phyloP scores from a whole-genome alignment of 2,113 vertebrate genomes.

The Plestiodon gilberti region DNA sequence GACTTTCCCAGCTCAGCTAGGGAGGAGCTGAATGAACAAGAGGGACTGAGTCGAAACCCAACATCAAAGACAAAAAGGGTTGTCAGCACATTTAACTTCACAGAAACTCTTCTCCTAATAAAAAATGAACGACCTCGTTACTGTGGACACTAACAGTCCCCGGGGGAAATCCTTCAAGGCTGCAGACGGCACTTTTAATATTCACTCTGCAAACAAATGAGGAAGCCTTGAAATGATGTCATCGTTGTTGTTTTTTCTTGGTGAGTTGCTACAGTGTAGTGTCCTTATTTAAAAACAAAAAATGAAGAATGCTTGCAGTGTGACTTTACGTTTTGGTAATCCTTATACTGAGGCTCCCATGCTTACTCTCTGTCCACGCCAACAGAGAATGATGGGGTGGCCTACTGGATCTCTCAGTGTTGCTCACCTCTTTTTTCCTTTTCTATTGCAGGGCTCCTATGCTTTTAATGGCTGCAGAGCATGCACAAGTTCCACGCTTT shows the following conservation, averaged over 20 bases:
- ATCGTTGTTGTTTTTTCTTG: slow-evolving; percentile 73
- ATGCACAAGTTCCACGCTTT: background rate
- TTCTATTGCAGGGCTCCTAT: too few species aligned
- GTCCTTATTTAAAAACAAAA: slow-evolving; percentile 65
- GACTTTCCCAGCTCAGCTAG: slow-evolving; percentile 24
- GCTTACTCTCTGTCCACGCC: background rate
- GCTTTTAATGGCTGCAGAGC: background rate
- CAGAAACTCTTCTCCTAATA: slow-evolving; percentile 78
- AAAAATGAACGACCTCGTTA: slow-evolving; percentile 78
- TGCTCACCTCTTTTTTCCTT: background rate
- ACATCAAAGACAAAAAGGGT: slow-evolving; percentile 75
- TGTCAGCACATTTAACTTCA: slow-evolving; percentile 80
- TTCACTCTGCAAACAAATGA: slow-evolving; percentile 76
- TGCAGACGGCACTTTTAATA: slow-evolving; percentile 75
- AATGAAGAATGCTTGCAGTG: slow-evolving; percentile 58
- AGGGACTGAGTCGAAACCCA: slow-evolving; percentile 77
- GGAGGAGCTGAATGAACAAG: slow-evolving; percentile 73
- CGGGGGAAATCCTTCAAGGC: slow-evolving; percentile 65
- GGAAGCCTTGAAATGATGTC: slow-evolving; percentile 74
- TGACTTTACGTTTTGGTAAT: slow-evolving; percentile 60
- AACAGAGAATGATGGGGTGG: background rate
- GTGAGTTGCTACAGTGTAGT: slow-evolving; percentile 64
- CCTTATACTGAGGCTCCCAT: slow-evolving; percentile 17
- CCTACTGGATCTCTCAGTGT: background rate
- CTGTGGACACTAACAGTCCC: slow-evolving; percentile 76